Percentiles rank a stretch among this genome's conserved stretches.
Conservation (phyloP, 2,113 vertebrate species). For the Amazona vittata region DNA sequence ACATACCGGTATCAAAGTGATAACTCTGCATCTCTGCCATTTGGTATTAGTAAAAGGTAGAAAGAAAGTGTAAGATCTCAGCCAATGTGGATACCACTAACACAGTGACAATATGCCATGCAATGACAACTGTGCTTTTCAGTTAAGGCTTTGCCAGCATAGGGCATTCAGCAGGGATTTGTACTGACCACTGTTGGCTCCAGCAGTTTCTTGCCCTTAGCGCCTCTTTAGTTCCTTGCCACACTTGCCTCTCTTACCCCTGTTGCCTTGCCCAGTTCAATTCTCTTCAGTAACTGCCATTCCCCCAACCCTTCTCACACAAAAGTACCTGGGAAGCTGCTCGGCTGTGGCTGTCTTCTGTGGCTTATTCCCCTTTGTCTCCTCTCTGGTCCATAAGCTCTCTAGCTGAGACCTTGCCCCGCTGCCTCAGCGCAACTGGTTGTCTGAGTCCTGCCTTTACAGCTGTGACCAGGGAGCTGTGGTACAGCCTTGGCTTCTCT, state of each 20-base stretch:
- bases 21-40: neutral
- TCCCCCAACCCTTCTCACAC: neutral
- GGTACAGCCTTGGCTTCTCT: neutral
- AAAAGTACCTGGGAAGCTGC: neutral
- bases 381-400: fast-evolving
- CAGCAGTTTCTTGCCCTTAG: neutral
- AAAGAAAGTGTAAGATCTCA: neutral
- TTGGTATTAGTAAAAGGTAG: neutral
- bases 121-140: neutral
- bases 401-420: neutral
- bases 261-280: neutral
- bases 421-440: neutral
- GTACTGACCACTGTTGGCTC: neutral
- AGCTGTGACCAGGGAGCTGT: neutral
- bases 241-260: neutral
- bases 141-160: neutral
- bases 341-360: neutral
- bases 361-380: neutral
- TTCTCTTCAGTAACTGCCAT: too few species aligned
- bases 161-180: neutral
- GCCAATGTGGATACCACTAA: neutral
- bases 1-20: neutral
- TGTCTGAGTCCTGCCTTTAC: neutral
- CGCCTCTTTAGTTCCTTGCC: neutral
- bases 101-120: neutral